A percentile compares a stretch with the other conserved stretches of the same genome.
These are phyloP conservation scores for Thymallus thymallus DNA, from an alignment of 2,113 vertebrate genomes.

Conservation along the genomic window DNA sequence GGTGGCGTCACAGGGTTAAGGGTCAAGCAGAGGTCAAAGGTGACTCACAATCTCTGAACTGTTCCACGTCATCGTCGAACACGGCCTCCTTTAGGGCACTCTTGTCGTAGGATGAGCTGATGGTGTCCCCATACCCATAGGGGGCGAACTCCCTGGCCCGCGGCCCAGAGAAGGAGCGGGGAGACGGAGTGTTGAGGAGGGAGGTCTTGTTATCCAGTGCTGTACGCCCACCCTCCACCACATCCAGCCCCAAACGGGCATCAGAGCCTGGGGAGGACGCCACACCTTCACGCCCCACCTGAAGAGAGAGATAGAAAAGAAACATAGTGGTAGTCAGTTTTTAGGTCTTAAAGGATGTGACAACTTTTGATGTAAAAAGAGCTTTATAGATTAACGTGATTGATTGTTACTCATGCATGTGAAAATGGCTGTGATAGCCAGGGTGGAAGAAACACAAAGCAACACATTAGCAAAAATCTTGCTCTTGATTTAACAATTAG, in stretches of 20 bases:
- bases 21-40: conserved; percentile 46
- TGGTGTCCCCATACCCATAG: conserved; percentile 87
- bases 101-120: conserved; percentile 87
- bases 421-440: no score
- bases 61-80: conserved; percentile 97
- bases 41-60: conserved; percentile 88
- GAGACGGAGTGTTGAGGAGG: conserved; percentile 92
- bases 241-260: conserved; percentile 65
- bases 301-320: conserved; percentile 5
- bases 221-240: conserved; percentile 85
- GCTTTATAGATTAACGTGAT: no score
- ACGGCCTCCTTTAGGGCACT: conserved; percentile 95
- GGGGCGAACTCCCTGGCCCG: conserved; percentile 88
- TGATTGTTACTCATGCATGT: no score
- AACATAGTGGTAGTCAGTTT: background rate
- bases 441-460: no score
- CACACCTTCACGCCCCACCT: conserved; percentile 70
- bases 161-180: conserved; percentile 86
- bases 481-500: no score
- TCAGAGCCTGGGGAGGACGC: conserved; percentile 64
- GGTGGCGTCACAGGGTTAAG: conserved; percentile 8
- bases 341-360: no score
- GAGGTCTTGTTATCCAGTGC: conserved; percentile 98
- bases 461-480: no score
- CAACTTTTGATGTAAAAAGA: background rate